Conservation (phyloP, 2,888 invertebrate genomes). For the Tipula helvola region DNA sequence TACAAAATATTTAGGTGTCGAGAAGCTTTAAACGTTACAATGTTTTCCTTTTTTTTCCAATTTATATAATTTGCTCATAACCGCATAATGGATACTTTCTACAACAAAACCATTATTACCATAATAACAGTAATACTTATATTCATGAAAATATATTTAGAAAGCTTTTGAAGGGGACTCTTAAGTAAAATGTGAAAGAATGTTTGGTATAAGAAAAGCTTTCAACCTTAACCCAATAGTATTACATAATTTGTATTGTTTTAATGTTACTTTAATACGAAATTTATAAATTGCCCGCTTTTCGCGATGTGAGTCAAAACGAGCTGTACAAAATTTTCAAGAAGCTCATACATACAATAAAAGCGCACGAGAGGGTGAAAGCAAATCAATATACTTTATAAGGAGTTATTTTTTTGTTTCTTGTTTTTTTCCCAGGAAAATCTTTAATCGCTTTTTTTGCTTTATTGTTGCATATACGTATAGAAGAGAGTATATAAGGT, state of each 20-base stretch:
- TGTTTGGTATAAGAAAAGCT: not conserved
- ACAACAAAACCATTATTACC: not conserved
- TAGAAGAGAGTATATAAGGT: not conserved
- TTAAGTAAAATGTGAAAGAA: not conserved
- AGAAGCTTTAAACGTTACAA: too few species aligned
- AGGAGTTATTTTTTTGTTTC: not conserved
- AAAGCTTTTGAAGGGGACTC: not conserved
- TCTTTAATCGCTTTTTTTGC: not conserved
- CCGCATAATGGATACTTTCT: not conserved
- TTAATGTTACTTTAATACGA: not conserved
- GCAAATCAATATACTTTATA: not conserved
- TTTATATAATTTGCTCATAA: not conserved
- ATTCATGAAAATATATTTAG: not conserved
- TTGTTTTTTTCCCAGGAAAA: not conserved
- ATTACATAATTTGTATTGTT: not conserved
- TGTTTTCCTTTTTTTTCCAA: not conserved
- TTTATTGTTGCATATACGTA: not conserved
- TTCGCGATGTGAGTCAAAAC: not conserved
- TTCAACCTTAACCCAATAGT: not conserved
- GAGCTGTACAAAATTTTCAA: not conserved
- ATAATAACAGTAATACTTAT: not conserved
- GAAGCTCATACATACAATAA: not conserved
- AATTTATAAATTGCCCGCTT: not conserved
- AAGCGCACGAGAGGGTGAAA: not conserved
- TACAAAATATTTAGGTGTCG: not conserved